Conservation (phyloP, 30 jellyfish, hydroid and myxozoan genomes). For the Pseudorhiza aurosa region DNA sequence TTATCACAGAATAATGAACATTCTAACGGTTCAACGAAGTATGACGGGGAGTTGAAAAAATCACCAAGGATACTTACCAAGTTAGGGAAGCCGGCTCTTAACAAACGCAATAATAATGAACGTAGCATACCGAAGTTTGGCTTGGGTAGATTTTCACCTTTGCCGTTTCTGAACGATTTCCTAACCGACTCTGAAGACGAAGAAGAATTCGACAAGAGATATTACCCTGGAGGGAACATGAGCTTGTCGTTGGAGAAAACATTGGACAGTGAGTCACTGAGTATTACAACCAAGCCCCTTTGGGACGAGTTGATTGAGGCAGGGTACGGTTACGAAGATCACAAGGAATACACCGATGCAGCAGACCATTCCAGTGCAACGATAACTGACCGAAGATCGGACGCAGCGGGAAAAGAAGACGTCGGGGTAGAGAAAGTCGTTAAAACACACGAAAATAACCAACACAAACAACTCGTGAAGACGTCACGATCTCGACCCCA, state of each 20-base stretch:
- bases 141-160: conserved; percentile 1
- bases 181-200: neutral
- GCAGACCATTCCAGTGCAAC: neutral
- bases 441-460: neutral
- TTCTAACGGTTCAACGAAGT: conserved; percentile 17
- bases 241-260: conserved; percentile 36
- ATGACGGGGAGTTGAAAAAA: conserved; percentile 16
- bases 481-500: conserved; percentile 50
- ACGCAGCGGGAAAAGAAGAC: neutral
- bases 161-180: neutral
- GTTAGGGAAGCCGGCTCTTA: neutral
- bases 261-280: conserved; percentile 33
- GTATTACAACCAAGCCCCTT: conserved; percentile 22
- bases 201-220: neutral
- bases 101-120: neutral
- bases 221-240: neutral
- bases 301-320: conserved; percentile 40
- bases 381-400: conserved; percentile 1
- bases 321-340: conserved; percentile 8
- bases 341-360: conserved; percentile 2
- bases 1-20: conserved; percentile 15
- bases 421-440: neutral
- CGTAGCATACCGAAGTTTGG: neutral
- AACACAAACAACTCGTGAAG: neutral
- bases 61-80: conserved; percentile 69